These are phyloP conservation scores for Xestia xanthographa DNA, from an alignment of 2,888 invertebrate species.

Conservation along the genomic window DNA sequence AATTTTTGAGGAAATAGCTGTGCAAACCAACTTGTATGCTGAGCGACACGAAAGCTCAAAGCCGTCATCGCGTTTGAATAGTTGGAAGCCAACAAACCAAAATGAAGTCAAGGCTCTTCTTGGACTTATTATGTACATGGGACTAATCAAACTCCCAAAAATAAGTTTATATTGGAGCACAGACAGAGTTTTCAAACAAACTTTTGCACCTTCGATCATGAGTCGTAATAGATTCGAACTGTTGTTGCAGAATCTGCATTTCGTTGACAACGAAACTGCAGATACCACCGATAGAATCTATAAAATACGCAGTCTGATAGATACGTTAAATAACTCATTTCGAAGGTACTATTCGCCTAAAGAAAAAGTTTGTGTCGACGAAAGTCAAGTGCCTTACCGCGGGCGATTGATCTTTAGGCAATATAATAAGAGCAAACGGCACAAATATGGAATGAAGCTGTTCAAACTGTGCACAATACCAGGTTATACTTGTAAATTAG, in stretches of 20 bases:
- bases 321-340: constrained; percentile 15
- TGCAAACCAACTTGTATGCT: constrained; percentile 54
- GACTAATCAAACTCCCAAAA: constrained; percentile 23
- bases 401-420: constrained; percentile 8
- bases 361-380: constrained; percentile 8
- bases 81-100: constrained; percentile 12
- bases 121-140: constrained; percentile 26
- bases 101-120: constrained; percentile 16
- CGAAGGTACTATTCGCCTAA: not conserved
- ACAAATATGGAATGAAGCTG: not conserved
- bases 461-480: constrained; percentile 10
- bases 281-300: constrained; percentile 33
- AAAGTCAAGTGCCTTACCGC: constrained; percentile 10
- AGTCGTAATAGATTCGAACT: constrained; percentile 22
- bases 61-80: constrained; percentile 47
- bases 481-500: constrained; percentile 7
- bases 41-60: constrained; percentile 35
- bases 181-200: constrained; percentile 25
- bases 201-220: constrained; percentile 21
- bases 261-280: constrained; percentile 10
- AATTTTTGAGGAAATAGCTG: constrained; percentile 18
- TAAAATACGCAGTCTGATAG: constrained; percentile 31
- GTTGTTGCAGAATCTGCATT: constrained; percentile 15
- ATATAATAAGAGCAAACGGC: constrained; percentile 9
- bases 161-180: constrained; percentile 15